These are phyloP conservation scores for Terrapene triunguis DNA, from an alignment of 2,113 vertebrate species.

Conservation along the genomic window DNA sequence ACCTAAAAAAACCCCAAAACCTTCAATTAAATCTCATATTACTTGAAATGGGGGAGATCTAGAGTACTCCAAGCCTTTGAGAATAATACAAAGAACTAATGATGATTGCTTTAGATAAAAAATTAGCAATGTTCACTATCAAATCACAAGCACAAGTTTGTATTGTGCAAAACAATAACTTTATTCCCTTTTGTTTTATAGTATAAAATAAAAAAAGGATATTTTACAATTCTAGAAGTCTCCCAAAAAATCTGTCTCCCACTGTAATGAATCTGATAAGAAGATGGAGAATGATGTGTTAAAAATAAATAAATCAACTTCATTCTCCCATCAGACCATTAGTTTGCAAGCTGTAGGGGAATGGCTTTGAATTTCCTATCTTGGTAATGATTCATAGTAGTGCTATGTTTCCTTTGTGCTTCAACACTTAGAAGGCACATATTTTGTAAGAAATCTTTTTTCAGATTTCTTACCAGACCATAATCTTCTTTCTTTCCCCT, in stretches of 20 bases:
- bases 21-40: not conserved
- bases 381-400: not conserved
- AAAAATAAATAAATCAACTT: not conserved
- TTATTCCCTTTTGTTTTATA: slow-evolving; percentile 38
- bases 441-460: not conserved
- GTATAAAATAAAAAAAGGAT: not conserved
- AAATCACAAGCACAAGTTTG: not conserved
- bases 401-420: not conserved
- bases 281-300: not conserved
- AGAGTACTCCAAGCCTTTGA: not conserved
- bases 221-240: too few species aligned
- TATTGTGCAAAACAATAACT: slow-evolving; percentile 27
- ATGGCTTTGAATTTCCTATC: not conserved
- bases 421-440: not conserved
- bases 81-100: not conserved
- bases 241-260: not conserved
- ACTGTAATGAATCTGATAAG: not conserved
- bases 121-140: not conserved
- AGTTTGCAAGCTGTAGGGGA: not conserved
- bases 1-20: not conserved
- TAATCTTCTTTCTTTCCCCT: not conserved
- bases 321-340: not conserved
- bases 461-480: not conserved
- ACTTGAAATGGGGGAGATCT: not conserved
- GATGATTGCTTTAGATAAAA: slow-evolving; percentile 57